These are phyloP conservation scores for Chaenocephalus aceratus DNA, from an alignment of 2,113 vertebrate species.

Conservation along the genomic window DNA sequence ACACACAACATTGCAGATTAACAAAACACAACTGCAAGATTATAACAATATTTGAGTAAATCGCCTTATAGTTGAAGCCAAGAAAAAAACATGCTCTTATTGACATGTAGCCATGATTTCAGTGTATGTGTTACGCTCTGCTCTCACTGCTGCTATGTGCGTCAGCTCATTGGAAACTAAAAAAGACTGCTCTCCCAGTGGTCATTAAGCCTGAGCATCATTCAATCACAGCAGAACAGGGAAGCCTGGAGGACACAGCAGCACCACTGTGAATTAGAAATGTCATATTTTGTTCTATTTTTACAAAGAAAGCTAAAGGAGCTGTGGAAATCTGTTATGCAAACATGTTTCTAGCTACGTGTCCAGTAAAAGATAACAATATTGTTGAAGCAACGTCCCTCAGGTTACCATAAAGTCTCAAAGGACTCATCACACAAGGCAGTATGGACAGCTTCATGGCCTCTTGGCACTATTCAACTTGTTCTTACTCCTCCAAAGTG, in stretches of 20 bases:
- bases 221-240: slow-evolving; percentile 59
- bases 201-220: slow-evolving; percentile 53
- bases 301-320: neutral
- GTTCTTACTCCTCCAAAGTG: slow-evolving; percentile 26
- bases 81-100: slow-evolving; percentile 1
- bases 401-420: slow-evolving; percentile 33
- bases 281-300: slow-evolving; percentile 35
- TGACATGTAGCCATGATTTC: slow-evolving; percentile 27
- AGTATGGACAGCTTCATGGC: slow-evolving; percentile 36
- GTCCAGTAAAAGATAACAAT: slow-evolving; percentile 30
- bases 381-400: slow-evolving; percentile 34
- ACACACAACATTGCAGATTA: neutral
- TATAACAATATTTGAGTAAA: neutral
- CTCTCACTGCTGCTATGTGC: slow-evolving; percentile 2
- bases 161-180: slow-evolving; percentile 49
- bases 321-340: neutral
- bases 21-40: neutral
- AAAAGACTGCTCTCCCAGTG: slow-evolving; percentile 45
- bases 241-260: slow-evolving; percentile 46
- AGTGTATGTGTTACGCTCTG: slow-evolving; percentile 6
- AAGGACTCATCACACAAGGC: slow-evolving; percentile 23
- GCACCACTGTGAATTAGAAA: slow-evolving; percentile 9
- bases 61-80: slow-evolving; percentile 1
- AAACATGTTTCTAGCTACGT: neutral
- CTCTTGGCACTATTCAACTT: slow-evolving; percentile 31